These are phyloP conservation scores for Amphiprion percula DNA, from an alignment of 2,113 vertebrate genomes.

Conservation along the genomic window DNA sequence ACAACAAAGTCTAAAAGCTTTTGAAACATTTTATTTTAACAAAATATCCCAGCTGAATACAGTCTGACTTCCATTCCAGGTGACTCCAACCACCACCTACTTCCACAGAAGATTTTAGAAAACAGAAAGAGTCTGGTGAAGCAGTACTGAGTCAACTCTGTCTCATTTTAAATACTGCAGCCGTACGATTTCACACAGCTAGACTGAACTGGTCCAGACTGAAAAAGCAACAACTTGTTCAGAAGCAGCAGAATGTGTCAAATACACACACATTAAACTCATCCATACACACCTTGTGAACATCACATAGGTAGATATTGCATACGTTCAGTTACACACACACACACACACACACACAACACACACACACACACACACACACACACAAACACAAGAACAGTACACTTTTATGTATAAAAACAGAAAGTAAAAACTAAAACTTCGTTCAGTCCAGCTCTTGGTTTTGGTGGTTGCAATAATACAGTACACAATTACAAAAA, in stretches of 20 bases:
- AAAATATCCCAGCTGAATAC: slow-evolving; percentile 58
- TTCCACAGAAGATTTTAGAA: not conserved
- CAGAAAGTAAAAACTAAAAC: slow-evolving; percentile 36
- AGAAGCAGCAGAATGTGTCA: slow-evolving; percentile 52
- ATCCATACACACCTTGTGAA: slow-evolving; percentile 8
- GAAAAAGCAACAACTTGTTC: slow-evolving; percentile 27
- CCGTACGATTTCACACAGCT: slow-evolving; percentile 12
- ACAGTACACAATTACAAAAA: slow-evolving; percentile 47
- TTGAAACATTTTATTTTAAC: slow-evolving; percentile 66
- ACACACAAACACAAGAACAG: slow-evolving; percentile 6
- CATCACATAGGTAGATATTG: slow-evolving; percentile 35
- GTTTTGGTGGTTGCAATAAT: slow-evolving; percentile 54
- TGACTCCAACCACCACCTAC: not conserved
- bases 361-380: not conserved
- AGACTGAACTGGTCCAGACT: slow-evolving; percentile 30
- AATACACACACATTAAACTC: slow-evolving; percentile 10
- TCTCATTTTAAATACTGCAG: slow-evolving; percentile 51
- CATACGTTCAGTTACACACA: slow-evolving; percentile 37
- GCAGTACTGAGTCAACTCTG: slow-evolving; percentile 13
- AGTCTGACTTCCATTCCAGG: slow-evolving; percentile 15
- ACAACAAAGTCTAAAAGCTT: slow-evolving; percentile 1
- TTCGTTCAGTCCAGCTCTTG: slow-evolving; percentile 63
- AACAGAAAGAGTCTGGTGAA: slow-evolving; percentile 1
- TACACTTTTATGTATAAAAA: slow-evolving; percentile 47
- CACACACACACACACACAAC: not conserved